Base-by-base conservation (phyloP, 2,797 vertebrate genomes). In the Phoeniculus purpureus region DNA sequence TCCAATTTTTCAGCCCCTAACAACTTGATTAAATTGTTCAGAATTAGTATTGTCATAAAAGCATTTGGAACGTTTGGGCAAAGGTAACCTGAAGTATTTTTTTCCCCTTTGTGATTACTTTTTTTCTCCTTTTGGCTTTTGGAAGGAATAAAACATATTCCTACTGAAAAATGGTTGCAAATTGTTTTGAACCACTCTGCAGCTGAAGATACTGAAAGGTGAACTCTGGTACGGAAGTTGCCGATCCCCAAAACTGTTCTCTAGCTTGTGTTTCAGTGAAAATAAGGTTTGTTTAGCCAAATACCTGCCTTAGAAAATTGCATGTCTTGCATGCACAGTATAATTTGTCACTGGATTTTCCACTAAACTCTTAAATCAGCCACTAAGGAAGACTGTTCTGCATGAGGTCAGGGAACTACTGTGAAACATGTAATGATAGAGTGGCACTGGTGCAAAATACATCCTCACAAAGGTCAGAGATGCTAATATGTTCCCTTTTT, bases 191-290 rank as follows among this genome's bases (percentile, higher is more conserved):
- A 67, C 67, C 73, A 26, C 89, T 86, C 76, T 91, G 45, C 91
- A 81, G 84, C 82, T 94, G 93, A 95, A 95, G 93, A 96, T 83
- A 61, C 85, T 94, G 91, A 87, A 95, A 93, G 67, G 81, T 95
- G 93, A 91, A 84, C 66, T 87, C 85, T 88, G 85, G 74, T 73
- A 76, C 92, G 93, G 80, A 94, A 79, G 82, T 87, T 85, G 64
- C 74, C 84, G 52, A 92, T 67, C 58, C 52, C 22, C 80, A 76
- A 84, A 93, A 92, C 64, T 45, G 45, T 83, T 92, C 55, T 90
- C 34, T 94, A 95, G 77, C 83, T 92, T 94, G 79, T 89, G 86
- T 90, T 90, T 89, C 91, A 90, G 66, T 94, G 73, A 92, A 94
- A 95, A 45, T 70, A 84, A 94, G 77, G 67, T 81, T 95, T 91